phyloP scores from a whole-genome alignment of 1,140 invertebrate species.

The Neodiprion pinetum region DNA sequence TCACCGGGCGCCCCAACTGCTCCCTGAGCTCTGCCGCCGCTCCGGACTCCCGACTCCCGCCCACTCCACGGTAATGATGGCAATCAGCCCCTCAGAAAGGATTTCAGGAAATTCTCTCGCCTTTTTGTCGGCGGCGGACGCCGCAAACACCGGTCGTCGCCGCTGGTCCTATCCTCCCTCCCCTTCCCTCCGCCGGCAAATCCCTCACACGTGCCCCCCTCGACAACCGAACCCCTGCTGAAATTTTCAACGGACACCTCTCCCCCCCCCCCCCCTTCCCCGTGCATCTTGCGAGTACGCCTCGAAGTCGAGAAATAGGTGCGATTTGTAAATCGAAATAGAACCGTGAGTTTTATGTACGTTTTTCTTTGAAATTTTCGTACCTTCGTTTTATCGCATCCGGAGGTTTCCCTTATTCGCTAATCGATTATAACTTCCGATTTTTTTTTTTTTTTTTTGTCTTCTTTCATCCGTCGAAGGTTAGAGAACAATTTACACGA shows the following conservation, averaged over 20 bases:
- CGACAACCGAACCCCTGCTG: neutral
- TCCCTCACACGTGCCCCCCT: neutral
- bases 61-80: conserved; percentile 63
- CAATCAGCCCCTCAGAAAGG: conserved; percentile 63
- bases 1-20: conserved; percentile 35
- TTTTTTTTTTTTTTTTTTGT: no score
- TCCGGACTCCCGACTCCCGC: conserved; percentile 43
- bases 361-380: no score
- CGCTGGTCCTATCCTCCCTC: conserved; percentile 35
- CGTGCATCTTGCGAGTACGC: no score
- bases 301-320: no score
- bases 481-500: no score
- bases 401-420: no score
- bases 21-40: conserved; percentile 44
- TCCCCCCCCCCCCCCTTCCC: no score
- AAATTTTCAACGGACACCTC: neutral
- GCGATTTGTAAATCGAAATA: no score
- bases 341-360: no score
- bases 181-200: neutral
- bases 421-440: no score
- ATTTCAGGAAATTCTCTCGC: conserved; percentile 65
- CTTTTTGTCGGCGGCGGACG: conserved; percentile 62
- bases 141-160: conserved; percentile 59
- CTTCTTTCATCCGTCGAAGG: no score
- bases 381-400: no score